Conservation (phyloP, 2,888 invertebrate species). For the Drosophila mimica region DNA sequence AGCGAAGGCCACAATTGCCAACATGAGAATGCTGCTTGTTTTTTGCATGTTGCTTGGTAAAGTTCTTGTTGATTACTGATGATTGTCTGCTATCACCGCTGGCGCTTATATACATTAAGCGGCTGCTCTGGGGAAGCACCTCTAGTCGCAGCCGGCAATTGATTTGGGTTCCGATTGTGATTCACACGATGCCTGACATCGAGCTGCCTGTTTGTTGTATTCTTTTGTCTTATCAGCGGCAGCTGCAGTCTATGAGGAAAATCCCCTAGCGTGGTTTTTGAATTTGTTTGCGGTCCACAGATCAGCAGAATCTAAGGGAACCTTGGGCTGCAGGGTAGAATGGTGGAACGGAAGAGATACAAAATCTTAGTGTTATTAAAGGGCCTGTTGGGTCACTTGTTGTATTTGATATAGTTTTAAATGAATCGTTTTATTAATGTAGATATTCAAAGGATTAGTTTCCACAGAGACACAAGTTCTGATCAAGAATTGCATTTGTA, state of each 20-base stretch:
- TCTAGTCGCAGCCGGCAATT: background rate
- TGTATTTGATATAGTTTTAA: background rate
- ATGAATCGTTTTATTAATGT: background rate
- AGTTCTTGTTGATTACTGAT: conserved; percentile 46
- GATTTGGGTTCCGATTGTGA: conserved; percentile 34
- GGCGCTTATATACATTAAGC: conserved; percentile 47
- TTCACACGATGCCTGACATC: conserved; percentile 31
- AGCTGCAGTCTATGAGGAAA: conserved; percentile 24
- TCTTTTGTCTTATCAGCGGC: conserved; percentile 19
- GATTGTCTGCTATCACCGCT: conserved; percentile 4
- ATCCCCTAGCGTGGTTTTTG: conserved; percentile 23
- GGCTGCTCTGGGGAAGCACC: conserved; percentile 46
- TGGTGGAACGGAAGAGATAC: background rate
- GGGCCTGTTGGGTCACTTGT: background rate
- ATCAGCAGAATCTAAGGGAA: background rate
- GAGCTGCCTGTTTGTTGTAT: background rate
- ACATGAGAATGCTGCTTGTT: conserved; percentile 46
- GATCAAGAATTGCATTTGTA: background rate
- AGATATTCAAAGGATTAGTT: background rate
- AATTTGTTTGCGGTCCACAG: conserved; percentile 14
- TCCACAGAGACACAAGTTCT: background rate
- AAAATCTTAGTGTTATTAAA: background rate
- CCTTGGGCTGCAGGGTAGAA: background rate
- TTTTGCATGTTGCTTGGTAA: conserved; percentile 55
- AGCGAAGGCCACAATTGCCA: conserved; percentile 55